Evolutionary conservation across 2,797 vertebrate species (phyloP).

Genomic region (Mormyrops boulengeri): DNA sequence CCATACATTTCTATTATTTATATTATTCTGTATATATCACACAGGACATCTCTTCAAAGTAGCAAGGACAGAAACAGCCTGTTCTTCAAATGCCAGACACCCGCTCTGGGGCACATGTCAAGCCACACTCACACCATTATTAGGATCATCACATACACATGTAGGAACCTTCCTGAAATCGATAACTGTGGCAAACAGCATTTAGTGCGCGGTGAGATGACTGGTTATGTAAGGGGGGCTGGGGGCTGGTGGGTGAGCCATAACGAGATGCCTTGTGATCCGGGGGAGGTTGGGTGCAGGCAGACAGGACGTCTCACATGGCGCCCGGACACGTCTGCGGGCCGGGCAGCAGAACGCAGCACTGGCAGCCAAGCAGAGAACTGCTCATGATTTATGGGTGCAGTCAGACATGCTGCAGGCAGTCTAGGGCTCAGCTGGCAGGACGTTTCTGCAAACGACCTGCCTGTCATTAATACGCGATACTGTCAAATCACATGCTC

Average conservation of each 20-base stretch:
- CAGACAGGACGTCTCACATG: neutral
- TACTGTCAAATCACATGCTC: neutral
- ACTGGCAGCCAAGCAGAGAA: neutral
- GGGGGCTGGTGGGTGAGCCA: neutral
- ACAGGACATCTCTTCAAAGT: neutral
- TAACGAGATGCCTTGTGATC: conserved; percentile 1
- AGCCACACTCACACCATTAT: neutral
- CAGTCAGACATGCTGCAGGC: neutral
- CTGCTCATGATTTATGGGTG: neutral
- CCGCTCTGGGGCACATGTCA: neutral
- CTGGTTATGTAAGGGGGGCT: neutral
- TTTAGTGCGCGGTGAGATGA: neutral
- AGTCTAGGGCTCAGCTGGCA: neutral
- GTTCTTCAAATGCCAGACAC: neutral
- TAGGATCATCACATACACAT: neutral
- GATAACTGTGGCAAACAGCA: neutral
- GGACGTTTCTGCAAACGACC: neutral
- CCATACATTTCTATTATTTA: neutral
- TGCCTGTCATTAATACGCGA: neutral
- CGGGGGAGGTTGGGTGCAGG: neutral
- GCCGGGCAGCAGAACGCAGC: neutral
- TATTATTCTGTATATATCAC: neutral
- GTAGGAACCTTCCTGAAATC: neutral
- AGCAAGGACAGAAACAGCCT: neutral
- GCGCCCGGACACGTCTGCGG: neutral